A percentile compares a stretch with the other conserved stretches of the same genome.
These are phyloP conservation scores for Seira ritae DNA, from an alignment of 2,888 invertebrate species.

Conservation along the genomic window DNA sequence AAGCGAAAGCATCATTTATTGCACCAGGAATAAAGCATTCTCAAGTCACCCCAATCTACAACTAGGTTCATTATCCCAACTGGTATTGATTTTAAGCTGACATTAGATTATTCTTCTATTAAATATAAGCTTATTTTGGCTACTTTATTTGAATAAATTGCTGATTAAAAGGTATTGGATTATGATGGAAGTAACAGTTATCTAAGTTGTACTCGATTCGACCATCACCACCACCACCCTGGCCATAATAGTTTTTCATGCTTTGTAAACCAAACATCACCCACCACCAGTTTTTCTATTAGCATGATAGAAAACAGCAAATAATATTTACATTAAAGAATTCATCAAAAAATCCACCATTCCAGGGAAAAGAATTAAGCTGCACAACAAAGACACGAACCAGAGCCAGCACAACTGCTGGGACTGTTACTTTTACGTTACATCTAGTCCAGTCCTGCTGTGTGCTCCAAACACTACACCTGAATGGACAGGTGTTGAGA, in stretches of 20 bases:
- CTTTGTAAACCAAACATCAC: background rate
- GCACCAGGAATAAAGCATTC: no score
- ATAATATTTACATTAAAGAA: constrained; percentile 7
- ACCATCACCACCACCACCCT: background rate
- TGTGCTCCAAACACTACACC: constrained; percentile 45
- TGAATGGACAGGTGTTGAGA: constrained; percentile 70
- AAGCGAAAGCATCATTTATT: no score
- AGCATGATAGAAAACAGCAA: background rate
- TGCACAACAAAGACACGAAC: constrained; percentile 23
- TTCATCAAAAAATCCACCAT: constrained; percentile 16
- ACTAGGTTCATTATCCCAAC: no score
- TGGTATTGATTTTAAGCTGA: no score
- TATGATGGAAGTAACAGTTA: no score
- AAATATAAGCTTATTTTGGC: no score
- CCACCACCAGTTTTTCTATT: background rate
- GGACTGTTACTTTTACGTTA: background rate
- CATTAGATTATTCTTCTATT: no score
- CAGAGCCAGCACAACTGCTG: constrained; percentile 23
- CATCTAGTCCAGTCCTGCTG: constrained; percentile 11
- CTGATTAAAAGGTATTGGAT: no score
- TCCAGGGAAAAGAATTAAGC: constrained; percentile 3
- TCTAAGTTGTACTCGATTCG: no score
- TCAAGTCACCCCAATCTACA: no score
- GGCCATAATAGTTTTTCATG: background rate
- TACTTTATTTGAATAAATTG: no score